Conservation (phyloP, 2,888 invertebrate genomes). For the Sarcophaga carnaria region DNA sequence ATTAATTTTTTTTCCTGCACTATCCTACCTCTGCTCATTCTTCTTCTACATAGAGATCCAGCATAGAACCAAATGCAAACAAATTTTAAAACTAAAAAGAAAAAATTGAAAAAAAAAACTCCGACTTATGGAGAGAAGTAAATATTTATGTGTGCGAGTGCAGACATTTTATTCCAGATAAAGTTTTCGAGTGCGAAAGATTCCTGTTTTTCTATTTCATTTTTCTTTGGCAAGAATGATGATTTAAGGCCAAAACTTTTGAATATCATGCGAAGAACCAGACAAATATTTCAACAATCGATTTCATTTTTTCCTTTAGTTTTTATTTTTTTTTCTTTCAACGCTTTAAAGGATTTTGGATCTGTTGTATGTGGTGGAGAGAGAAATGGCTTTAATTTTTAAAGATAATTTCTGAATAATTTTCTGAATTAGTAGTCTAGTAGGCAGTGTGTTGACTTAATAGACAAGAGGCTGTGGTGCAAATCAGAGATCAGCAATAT, state of each 20-base stretch:
- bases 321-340: not conserved
- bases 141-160: constrained; percentile 17
- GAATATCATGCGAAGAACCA: constrained; percentile 8
- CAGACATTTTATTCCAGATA: constrained; percentile 31
- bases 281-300: constrained; percentile 42
- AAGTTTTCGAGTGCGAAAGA: constrained; percentile 25
- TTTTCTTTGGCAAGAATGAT: constrained; percentile 15
- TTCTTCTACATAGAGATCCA: no score
- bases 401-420: no score
- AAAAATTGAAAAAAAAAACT: constrained; percentile 34
- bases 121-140: constrained; percentile 41
- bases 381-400: no score
- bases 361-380: not conserved
- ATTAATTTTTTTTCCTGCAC: not conserved
- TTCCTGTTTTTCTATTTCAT: not conserved
- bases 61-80: no score
- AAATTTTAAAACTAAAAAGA: not conserved
- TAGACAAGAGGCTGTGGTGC: no score
- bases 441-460: no score
- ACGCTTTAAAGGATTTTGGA: not conserved
- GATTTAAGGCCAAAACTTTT: constrained; percentile 50
- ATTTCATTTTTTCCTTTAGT: constrained; percentile 1
- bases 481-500: no score
- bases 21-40: not conserved
- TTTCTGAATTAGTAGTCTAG: no score